phyloP scores from a whole-genome alignment of 2,888 invertebrate species.

The Aphidoletes aphidimyza region DNA sequence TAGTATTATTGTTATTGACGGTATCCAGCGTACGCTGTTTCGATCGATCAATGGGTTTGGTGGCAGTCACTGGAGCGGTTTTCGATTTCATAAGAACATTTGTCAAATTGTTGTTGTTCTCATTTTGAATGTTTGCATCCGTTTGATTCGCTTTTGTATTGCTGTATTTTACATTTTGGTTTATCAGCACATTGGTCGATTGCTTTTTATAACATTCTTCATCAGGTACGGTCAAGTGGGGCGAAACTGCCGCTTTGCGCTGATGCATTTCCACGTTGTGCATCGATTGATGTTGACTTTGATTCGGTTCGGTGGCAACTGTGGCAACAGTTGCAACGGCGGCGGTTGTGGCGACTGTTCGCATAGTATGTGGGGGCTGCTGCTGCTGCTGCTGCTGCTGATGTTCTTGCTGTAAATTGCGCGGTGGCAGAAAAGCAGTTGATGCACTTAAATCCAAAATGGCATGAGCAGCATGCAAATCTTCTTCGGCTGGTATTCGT shows the following conservation, averaged over 20 bases:
- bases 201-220: conserved; percentile 34
- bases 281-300: conserved; percentile 43
- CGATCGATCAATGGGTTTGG: conserved; percentile 60
- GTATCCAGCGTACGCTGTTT: not conserved
- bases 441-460: conserved; percentile 90
- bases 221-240: conserved; percentile 1
- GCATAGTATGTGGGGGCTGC: conserved; percentile 58
- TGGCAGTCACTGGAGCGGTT: conserved; percentile 58
- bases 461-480: conserved; percentile 87
- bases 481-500: conserved; percentile 79
- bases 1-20: not conserved
- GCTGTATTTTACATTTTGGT: conserved; percentile 12
- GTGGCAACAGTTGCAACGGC: too few relatives aligned
- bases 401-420: conserved; percentile 54
- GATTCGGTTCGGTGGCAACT: conserved; percentile 55
- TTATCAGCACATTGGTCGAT: not conserved
- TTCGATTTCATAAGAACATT: conserved; percentile 32
- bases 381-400: conserved; percentile 59
- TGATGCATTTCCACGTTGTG: not conserved
- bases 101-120: conserved; percentile 54
- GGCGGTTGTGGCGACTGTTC: conserved; percentile 28
- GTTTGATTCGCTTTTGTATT: not conserved
- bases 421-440: conserved; percentile 74
- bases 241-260: not conserved
- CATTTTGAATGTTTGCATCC: conserved; percentile 54